These are phyloP conservation scores for Grallaria varia DNA, from an alignment of 2,113 vertebrate species.

Conservation along the genomic window DNA sequence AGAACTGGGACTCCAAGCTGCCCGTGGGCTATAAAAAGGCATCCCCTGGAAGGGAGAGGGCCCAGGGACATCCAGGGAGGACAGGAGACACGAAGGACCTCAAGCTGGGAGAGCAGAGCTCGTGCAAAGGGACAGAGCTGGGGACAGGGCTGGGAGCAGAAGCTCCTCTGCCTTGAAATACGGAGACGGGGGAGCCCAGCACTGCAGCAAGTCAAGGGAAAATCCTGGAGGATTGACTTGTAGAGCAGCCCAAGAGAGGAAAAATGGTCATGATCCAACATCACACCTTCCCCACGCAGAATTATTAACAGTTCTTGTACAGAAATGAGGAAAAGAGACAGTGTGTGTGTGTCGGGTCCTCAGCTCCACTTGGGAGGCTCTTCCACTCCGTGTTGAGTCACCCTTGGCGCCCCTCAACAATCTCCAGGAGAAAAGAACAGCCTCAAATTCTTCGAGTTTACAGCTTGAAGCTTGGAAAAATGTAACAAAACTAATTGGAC, in stretches of 20 bases:
- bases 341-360: rapidly evolving
- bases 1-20: background rate
- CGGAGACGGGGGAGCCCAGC: background rate
- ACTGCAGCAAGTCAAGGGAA: background rate
- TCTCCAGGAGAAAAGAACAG: background rate
- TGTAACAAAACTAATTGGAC: background rate
- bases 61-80: background rate
- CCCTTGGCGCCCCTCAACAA: background rate
- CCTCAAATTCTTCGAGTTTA: background rate
- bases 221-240: background rate
- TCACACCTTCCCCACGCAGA: background rate
- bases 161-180: background rate
- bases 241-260: background rate
- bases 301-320: background rate
- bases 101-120: background rate
- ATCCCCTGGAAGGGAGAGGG: rapidly evolving
- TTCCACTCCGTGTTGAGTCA: background rate
- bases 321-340: background rate
- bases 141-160: background rate
- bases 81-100: background rate
- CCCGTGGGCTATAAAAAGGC: background rate
- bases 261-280: background rate
- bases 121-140: background rate
- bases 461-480: background rate
- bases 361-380: background rate